A percentile compares a stretch with the other conserved stretches of the same genome.
Evolutionary conservation across 2,888 invertebrate genomes (phyloP).

Genomic region (Salticus scenicus): DNA sequence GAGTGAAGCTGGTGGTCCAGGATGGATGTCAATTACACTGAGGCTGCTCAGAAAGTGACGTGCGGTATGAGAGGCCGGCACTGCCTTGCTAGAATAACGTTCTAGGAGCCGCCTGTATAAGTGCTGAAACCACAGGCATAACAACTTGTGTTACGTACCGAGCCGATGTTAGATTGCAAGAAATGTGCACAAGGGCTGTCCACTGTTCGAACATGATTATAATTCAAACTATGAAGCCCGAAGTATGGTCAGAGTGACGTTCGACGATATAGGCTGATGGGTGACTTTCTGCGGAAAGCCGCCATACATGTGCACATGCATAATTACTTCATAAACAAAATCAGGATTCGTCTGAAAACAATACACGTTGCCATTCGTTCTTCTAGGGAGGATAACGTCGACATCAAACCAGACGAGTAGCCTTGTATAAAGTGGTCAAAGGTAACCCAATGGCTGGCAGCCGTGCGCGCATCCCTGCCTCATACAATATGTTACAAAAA

Average conservation of each 20-base stretch:
- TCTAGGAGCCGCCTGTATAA: too few species aligned
- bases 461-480: slow-evolving; percentile 5
- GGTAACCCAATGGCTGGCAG: slow-evolving; percentile 10
- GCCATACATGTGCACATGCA: background rate
- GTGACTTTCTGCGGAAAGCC: too few species aligned
- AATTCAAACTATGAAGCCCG: background rate
- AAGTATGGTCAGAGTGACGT: background rate
- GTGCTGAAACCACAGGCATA: too few species aligned
- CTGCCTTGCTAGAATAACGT: too few species aligned
- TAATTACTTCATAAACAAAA: background rate
- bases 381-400: background rate
- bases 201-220: background rate
- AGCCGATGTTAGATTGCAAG: background rate
- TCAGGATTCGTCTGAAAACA: background rate
- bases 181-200: background rate
- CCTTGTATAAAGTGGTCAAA: too few species aligned
- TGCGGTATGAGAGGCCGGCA: too few species aligned
- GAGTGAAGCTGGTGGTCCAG: too few species aligned
- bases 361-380: background rate
- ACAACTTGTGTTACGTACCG: background rate
- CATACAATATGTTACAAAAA: background rate
- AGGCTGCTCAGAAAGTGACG: too few species aligned
- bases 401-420: slow-evolving; percentile 7
- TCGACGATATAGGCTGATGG: too few species aligned
- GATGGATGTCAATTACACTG: too few species aligned